phyloP scores from a whole-genome alignment of 2,113 vertebrate genomes.

The Pelobates fuscus region DNA sequence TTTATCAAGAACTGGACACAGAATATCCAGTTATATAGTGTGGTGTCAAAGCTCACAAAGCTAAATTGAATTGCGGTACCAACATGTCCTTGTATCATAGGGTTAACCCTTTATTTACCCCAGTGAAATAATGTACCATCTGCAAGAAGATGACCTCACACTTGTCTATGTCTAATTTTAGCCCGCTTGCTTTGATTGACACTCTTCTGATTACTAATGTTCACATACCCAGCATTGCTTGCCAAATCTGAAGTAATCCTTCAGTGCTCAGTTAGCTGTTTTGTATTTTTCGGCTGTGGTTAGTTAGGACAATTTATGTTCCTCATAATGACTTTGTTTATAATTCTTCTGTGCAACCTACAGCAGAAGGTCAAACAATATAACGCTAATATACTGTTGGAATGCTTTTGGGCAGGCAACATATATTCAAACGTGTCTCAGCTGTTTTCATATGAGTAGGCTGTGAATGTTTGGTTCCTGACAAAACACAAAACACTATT shows the following conservation, averaged over 20 bases:
- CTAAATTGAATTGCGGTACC: too few relatives aligned
- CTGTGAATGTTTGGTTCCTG: constrained; percentile 10
- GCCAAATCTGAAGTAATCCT: neutral
- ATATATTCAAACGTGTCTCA: constrained; percentile 14
- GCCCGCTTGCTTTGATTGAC: constrained; percentile 6
- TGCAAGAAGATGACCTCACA: neutral
- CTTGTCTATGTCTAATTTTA: constrained; percentile 32
- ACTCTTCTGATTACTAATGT: constrained; percentile 8
- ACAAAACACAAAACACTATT: constrained; percentile 7
- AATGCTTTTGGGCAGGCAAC: constrained; percentile 29
- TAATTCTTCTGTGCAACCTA: constrained; percentile 15
- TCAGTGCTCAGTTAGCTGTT: neutral
- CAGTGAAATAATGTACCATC: neutral
- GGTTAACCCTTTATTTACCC: neutral
- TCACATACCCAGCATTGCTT: constrained; percentile 23
- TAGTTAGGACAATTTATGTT: constrained; percentile 8
- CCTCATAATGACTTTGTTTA: constrained; percentile 19
- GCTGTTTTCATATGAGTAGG: constrained; percentile 17
- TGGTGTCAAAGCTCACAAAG: too few relatives aligned
- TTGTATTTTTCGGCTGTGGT: constrained; percentile 13
- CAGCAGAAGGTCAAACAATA: constrained; percentile 20
- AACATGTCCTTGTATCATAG: neutral
- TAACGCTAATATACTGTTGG: constrained; percentile 26
- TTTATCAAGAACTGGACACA: too few relatives aligned
- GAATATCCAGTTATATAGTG: too few relatives aligned